Percentiles rank a stretch among this genome's conserved stretches.
Conservation (phyloP, 2,113 vertebrate species). For the Lathamus discolor region DNA sequence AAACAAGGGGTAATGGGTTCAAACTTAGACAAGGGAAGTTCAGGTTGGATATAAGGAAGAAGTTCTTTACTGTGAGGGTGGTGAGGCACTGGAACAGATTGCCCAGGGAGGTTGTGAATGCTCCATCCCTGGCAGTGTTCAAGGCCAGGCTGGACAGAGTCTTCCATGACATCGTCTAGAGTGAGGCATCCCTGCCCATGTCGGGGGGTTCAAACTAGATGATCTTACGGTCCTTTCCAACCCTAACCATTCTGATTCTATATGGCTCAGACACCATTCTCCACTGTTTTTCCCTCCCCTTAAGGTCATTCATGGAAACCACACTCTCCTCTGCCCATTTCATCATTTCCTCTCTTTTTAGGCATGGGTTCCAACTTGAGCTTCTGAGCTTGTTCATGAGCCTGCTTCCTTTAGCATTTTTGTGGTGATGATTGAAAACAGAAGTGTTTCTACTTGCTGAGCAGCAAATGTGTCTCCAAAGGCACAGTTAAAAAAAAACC, state of each 20-base stretch:
- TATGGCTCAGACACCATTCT: background rate
- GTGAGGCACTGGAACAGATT: background rate
- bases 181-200: background rate
- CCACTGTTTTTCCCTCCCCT: background rate
- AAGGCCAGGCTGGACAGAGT: background rate
- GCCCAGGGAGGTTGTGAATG: background rate
- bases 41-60: background rate
- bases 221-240: background rate
- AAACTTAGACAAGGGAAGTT: background rate
- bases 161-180: background rate
- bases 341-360: background rate
- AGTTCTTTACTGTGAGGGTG: background rate
- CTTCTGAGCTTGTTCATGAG: background rate
- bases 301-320: background rate
- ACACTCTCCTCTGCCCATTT: background rate
- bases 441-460: background rate
- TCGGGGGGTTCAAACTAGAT: background rate
- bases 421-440: slow-evolving; percentile 53
- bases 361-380: background rate
- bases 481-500: background rate
- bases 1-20: background rate
- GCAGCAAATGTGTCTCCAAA: slow-evolving; percentile 31
- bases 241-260: background rate
- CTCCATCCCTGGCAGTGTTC: background rate
- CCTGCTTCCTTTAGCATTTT: slow-evolving; percentile 14